Percentiles rank a stretch among this genome's conserved stretches.
These are phyloP conservation scores for Aphelenchoides besseyi DNA, from an alignment of 1,140 invertebrate genomes.

Conservation along the genomic window DNA sequence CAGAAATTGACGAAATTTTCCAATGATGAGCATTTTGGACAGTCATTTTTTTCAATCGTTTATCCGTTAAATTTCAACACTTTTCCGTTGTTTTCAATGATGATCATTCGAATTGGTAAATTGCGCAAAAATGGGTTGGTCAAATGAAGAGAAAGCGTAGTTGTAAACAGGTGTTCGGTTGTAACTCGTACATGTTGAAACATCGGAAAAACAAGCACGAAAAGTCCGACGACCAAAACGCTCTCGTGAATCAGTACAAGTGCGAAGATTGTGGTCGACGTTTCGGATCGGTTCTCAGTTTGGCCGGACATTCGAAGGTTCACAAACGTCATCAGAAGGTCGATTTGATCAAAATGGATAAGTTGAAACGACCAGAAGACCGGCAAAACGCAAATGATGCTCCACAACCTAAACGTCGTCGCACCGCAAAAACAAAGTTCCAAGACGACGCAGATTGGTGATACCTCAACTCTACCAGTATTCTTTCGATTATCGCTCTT, in stretches of 20 bases:
- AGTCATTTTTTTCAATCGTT: too few species aligned
- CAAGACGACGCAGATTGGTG: too few species aligned
- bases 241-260: neutral
- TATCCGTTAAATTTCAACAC: too few species aligned
- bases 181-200: constrained; percentile 5
- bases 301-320: constrained; percentile 12
- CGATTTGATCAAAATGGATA: neutral
- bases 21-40: too few species aligned
- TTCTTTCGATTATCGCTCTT: too few species aligned
- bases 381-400: neutral
- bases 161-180: constrained; percentile 12
- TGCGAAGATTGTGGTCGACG: constrained; percentile 20
- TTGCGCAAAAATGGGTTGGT: too few species aligned
- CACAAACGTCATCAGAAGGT: neutral
- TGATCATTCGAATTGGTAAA: too few species aligned
- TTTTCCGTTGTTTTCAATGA: too few species aligned
- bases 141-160: too few species aligned
- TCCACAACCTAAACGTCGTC: neutral
- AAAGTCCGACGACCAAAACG: neutral
- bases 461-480: too few species aligned
- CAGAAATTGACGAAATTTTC: too few species aligned
- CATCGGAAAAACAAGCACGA: constrained; percentile 1
- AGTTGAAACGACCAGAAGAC: neutral
- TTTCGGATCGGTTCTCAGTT: neutral
- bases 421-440: neutral